A percentile compares a stretch with the other conserved stretches of the same genome.
Conservation (phyloP, 2,113 vertebrate genomes). For the Cercopithecus mona region DNA sequence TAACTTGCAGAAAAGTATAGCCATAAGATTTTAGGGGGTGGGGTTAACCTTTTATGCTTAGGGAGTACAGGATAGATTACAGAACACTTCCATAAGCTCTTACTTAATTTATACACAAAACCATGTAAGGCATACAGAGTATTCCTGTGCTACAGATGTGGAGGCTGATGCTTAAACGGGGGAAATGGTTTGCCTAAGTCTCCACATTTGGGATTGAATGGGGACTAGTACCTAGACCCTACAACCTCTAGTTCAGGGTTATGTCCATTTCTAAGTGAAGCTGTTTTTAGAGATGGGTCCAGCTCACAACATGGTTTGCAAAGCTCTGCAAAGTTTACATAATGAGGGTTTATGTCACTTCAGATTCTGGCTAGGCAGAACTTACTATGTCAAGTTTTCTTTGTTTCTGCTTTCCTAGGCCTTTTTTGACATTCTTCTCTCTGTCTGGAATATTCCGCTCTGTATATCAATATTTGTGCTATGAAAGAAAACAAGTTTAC, state of each 20-base stretch:
- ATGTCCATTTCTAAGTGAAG: rapidly evolving
- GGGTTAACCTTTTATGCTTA: background rate
- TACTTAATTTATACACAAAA: background rate
- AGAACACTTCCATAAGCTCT: background rate
- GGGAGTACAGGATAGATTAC: background rate
- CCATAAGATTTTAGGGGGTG: background rate
- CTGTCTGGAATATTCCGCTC: background rate
- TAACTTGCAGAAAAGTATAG: background rate
- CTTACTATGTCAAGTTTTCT: background rate
- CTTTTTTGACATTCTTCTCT: background rate
- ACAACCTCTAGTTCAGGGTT: background rate
- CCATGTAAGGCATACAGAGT: background rate
- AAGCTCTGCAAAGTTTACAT: background rate
- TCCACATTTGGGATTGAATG: background rate
- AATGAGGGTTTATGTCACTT: background rate
- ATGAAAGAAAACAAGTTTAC: background rate
- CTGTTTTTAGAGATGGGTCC: background rate
- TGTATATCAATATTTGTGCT: background rate
- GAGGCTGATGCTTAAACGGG: background rate
- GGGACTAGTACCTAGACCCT: rapidly evolving
- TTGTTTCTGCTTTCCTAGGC: background rate
- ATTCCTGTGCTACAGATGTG: background rate
- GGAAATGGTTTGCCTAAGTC: background rate
- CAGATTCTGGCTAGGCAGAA: background rate
- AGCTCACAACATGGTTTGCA: background rate